A percentile compares a stretch with the other conserved stretches of the same genome.
Evolutionary conservation across 2,797 vertebrate genomes (phyloP).

Genomic region (Cossypha heuglini): DNA sequence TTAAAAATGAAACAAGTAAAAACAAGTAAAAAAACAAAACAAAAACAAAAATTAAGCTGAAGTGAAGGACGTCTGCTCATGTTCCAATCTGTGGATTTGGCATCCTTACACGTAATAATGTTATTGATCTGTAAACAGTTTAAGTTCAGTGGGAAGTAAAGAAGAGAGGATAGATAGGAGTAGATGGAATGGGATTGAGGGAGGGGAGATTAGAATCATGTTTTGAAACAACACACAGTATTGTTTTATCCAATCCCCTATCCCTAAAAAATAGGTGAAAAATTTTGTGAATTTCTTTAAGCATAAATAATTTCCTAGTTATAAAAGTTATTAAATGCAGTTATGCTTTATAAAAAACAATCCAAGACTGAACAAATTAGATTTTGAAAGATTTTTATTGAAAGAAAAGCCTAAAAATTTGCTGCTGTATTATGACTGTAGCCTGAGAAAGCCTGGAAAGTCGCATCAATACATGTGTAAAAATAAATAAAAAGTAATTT

Average conservation of each 20-base stretch:
- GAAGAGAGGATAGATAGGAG: background rate
- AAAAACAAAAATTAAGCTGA: background rate
- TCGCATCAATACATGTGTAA: accelerated
- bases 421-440: background rate
- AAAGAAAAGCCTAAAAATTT: background rate
- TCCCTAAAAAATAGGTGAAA: background rate
- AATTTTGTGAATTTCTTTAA: background rate
- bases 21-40: too few relatives aligned
- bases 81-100: background rate
- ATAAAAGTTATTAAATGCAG: background rate
- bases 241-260: background rate
- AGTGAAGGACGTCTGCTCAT: background rate
- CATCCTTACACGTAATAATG: background rate
- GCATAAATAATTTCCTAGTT: background rate
- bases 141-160: background rate
- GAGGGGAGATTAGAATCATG: background rate
- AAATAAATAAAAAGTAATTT: background rate
- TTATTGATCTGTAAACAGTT: background rate
- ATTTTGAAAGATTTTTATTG: background rate
- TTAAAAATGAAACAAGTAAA: background rate
- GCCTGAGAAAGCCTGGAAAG: background rate
- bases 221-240: background rate
- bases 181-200: background rate
- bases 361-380: background rate
- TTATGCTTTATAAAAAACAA: background rate